Evolutionary conservation across 2,113 vertebrate genomes (phyloP), one percentile per base, ranked within the genome.

Genomic region (Seriola rivoliana): DNA sequence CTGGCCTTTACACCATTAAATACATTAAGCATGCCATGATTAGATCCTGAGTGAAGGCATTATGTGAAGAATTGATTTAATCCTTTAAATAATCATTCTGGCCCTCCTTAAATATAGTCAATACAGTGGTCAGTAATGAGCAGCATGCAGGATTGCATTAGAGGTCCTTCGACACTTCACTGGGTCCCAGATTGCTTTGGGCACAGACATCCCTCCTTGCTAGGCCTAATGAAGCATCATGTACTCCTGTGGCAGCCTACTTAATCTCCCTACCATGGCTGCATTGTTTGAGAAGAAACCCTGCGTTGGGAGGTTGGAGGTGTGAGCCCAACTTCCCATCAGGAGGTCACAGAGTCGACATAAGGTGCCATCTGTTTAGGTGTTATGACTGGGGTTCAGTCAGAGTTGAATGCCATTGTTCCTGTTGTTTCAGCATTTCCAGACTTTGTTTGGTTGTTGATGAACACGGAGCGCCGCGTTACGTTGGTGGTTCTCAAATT

Each of bases 221-320:
- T 77, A 76, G 86, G 87, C 85, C 85, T 91, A 93, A 93, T 93
- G 92, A 94, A 91, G 92, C 93, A 79, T 88, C 57, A 32, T 88
- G 87, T 87, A 71, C 85, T 92, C 86, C 82, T 59, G 78, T 82
- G 92, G 86, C 91, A 85, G 84, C 77, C 81, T 92, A 89, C 89
- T 93, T 93, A 85, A 91, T 93, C 90, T 90, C 84, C 71, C 52
- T 81, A 84, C 80, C 80, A 75, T 46, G 84, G 70, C 72, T 46
- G 63, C 76, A 48, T 89, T 82, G 88, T 88, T 80, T 71, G 75
- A 85, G 84, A 36, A 76, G 63, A 84, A 85, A 67, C 25, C 57
- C 52, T 66, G 75, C 65, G 57, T 36, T 44, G 74, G 64, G 71
- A 89, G 85, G 89, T 86, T 86, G 83, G 63, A 86, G 82, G 77